A percentile compares a stretch with the other conserved stretches of the same genome.
phyloP scores from a whole-genome alignment of 1,140 invertebrate genomes.

The Saxidomus purpurata region DNA sequence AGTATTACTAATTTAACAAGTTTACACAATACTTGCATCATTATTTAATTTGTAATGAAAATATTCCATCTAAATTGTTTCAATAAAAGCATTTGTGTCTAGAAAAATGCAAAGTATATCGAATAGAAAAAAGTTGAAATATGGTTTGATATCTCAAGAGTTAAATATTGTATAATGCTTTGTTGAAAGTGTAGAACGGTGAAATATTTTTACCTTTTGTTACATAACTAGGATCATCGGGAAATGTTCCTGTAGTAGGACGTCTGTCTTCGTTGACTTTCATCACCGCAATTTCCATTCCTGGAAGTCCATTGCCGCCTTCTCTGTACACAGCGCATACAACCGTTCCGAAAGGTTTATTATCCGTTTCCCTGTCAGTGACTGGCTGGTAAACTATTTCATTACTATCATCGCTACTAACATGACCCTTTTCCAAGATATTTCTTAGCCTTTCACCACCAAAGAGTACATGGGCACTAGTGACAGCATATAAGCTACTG shows the following conservation, averaged over 20 bases:
- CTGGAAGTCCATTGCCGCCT: not conserved
- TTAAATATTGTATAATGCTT: too few species aligned
- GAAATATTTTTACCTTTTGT: not conserved
- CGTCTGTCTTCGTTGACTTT: not conserved
- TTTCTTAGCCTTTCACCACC: not conserved
- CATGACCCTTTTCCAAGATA: not conserved
- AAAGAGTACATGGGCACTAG: conserved; percentile 18
- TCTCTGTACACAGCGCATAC: not conserved
- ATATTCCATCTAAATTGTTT: too few species aligned
- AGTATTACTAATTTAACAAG: too few species aligned
- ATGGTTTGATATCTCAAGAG: too few species aligned
- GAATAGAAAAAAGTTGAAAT: too few species aligned
- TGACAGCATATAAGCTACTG: not conserved
- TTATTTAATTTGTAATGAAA: too few species aligned
- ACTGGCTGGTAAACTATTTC: not conserved
- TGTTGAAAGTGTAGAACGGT: too few species aligned
- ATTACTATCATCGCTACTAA: not conserved
- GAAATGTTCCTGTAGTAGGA: not conserved
- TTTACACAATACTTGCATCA: too few species aligned
- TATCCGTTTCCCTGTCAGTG: not conserved
- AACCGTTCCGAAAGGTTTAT: not conserved
- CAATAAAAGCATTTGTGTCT: too few species aligned
- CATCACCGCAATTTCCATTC: conserved; percentile 7
- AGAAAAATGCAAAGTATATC: too few species aligned
- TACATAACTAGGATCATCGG: not conserved